Conservation (phyloP, 2,797 vertebrate genomes). For the Kryptolebias ocellatus region DNA sequence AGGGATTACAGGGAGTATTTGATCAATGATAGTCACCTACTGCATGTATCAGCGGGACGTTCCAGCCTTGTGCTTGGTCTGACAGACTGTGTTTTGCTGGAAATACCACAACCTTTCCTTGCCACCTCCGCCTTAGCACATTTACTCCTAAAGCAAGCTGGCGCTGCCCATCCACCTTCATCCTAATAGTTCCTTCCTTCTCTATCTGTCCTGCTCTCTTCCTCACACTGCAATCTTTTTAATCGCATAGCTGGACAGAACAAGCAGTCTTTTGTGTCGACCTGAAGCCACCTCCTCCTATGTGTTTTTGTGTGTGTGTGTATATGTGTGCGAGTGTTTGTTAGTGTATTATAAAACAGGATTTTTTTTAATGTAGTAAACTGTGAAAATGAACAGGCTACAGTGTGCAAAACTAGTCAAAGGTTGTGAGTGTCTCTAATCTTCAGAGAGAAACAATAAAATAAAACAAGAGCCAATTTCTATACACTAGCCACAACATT, state of each 20-base stretch:
- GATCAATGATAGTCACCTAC: neutral
- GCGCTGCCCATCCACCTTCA: neutral
- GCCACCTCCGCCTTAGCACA: slow-evolving; percentile 1
- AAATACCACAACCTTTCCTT: slow-evolving; percentile 15
- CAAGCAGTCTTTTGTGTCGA: slow-evolving; percentile 59
- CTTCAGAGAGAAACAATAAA: no score
- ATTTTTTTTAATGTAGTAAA: slow-evolving; percentile 3
- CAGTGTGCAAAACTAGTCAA: no score
- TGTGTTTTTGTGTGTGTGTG: slow-evolving; percentile 15
- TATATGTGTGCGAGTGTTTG: neutral
- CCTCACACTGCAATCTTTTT: neutral
- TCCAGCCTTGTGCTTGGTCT: neutral
- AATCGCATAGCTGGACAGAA: slow-evolving; percentile 40
- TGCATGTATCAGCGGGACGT: neutral
- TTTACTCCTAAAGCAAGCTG: neutral
- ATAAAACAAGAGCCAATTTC: no score
- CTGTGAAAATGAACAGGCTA: no score
- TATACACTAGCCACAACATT: no score
- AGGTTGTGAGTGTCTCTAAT: no score
- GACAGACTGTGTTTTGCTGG: slow-evolving; percentile 22
- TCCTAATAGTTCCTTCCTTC: slow-evolving; percentile 5
- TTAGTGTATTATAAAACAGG: slow-evolving; percentile 2
- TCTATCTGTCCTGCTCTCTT: slow-evolving; percentile 11
- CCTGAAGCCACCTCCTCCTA: slow-evolving; percentile 32
- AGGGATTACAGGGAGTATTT: neutral